Evolutionary conservation across 2,797 vertebrate species (phyloP), one percentile per base, ranked within the genome.

Genomic region (Enteromius viviparus): DNA sequence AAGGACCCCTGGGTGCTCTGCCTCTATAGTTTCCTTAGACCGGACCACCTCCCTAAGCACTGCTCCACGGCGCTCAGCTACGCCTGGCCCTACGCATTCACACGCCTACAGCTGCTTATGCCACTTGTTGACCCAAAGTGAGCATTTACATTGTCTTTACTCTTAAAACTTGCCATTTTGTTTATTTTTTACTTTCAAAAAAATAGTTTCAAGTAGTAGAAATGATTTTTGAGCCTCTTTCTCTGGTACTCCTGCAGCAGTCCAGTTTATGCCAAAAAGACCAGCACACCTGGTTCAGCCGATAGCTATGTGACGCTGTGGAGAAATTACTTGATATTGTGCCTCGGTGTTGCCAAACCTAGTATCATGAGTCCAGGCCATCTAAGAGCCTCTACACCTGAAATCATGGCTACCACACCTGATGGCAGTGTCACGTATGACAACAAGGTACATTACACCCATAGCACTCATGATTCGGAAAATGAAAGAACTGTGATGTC

Each of bases 301-400:
- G 98, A 99, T 92, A 97, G 91, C 91, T 98, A 97, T 85, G 95
- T 98, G 82, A 96, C 97, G 32, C 92, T 99, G 85, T 99, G 98
- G 98, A 95, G 98, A 81, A 99, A 99, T 91, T 99, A 99, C 90
- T 95, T 99, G 82, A 99, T 99, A 90, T 93, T 99, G 81, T 99
- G 98, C 88, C 96, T 99, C 55, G 98, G 97, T n/a, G 98, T 99
- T 26, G 98, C 98, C 78, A 98, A 97, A 84, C 98, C 98, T 21
- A 99, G 97, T 91, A 99, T 99, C 92, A 99, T 99, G 98, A 99
- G 98, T 74, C 97, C 98, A 0, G 98, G 98, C 21, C 98, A 99
- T 91, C 93, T 99, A 69, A 92, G 98, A 84, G 97, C 98, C 23
- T 99, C 98, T 81, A 99, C 97, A 1, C 97, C 98, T 3, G 98